phyloP scores from a whole-genome alignment of 2,113 vertebrate genomes.

The Andinoacara biseriatus region DNA sequence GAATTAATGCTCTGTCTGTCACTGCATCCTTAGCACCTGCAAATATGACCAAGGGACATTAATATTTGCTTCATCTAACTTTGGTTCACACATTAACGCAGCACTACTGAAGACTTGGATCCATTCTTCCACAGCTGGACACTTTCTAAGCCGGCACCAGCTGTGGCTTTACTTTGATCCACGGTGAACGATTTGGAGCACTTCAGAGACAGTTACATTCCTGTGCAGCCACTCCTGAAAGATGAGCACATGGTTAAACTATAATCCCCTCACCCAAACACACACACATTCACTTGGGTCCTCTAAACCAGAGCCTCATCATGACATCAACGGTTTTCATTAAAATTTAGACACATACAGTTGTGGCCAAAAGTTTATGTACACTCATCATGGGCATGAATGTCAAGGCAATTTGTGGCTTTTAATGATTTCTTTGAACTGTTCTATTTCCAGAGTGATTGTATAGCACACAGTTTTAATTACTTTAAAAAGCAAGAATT shows the following conservation, averaged over 20 bases:
- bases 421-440: too few relatives aligned
- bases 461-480: too few relatives aligned
- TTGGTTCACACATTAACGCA: conserved; percentile 5
- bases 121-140: conserved; percentile 56
- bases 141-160: conserved; percentile 52
- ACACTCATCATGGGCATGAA: too few relatives aligned
- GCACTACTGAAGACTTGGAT: conserved; percentile 13
- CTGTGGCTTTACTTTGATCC: conserved; percentile 73
- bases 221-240: conserved; percentile 67
- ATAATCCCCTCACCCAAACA: background rate
- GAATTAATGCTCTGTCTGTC: too few relatives aligned
- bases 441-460: too few relatives aligned
- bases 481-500: too few relatives aligned
- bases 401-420: too few relatives aligned
- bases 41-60: conserved; percentile 11
- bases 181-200: conserved; percentile 32
- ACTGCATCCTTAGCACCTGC: background rate
- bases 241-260: conserved; percentile 61
- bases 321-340: background rate
- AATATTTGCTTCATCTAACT: conserved; percentile 13
- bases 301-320: background rate
- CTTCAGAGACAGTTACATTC: conserved; percentile 67
- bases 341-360: background rate
- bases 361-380: too few relatives aligned
- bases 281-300: background rate